Base-by-base conservation (phyloP, 23 tunicate genomes). In the Halocynthia aurantium region DNA sequence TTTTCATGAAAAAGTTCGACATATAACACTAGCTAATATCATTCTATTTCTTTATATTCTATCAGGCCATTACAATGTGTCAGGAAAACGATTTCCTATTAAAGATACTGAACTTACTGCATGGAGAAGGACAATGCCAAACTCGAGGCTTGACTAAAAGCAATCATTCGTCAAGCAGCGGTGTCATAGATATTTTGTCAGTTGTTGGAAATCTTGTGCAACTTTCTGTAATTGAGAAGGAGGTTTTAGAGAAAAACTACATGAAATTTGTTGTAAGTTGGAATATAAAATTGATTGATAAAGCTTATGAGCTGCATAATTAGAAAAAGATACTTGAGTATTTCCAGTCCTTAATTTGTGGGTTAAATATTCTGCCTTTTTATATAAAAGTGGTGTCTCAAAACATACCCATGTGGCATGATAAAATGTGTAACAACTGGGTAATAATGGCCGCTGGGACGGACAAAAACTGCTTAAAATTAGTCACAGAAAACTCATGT, bases 201-300 rank as follows among this genome's bases (percentile, higher is more conserved):
- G 53, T 80, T 40, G 66, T 76, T 10, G 86, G 90, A 12, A 91
- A 91, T 66, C 56, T 91, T 6, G 77, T 83, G 22, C 87, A 88
- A 52, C 52, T 88, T 0, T 70, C 67, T 73, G 75, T 64, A 7
- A n/a, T 73, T 5, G 87, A 88, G 52, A 67, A 52, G 9, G 65
- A 72, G 15, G 64, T 57, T 52, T 49, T 83, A 71, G 84, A 77
- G 54, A 22, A 74, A 40, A 67, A 51, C 7, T 9, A 71, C 20
- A 70, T 67, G 10, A 69, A 83, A 71, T 72, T 73, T 83, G 95
- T 83, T 84, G 87, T 83, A 60, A 68, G 93, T 76, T 76, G 22
- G n/a, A 51, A 51, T 15, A 60, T 60, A 15, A 15, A 15, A 60
- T 15, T 15, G 64, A 17, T 15, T 15, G 17, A 17, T 17, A 60